These are phyloP conservation scores for Anastrepha ludens DNA, from an alignment of 1,140 invertebrate genomes.

Conservation along the genomic window DNA sequence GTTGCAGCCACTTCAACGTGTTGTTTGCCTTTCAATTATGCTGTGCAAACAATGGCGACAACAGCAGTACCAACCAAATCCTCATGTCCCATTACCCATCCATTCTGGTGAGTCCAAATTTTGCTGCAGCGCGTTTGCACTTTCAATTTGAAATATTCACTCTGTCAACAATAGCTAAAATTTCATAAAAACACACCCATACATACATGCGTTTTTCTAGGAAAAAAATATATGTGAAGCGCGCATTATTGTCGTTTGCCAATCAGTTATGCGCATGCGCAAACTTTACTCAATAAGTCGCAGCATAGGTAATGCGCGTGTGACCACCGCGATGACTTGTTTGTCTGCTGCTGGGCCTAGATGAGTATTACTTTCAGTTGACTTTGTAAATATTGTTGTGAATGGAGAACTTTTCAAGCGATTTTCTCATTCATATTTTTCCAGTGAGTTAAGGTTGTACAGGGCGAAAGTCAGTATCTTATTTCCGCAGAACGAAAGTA, in stretches of 20 bases:
- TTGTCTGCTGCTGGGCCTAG: too few species aligned
- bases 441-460: too few species aligned
- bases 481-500: too few species aligned
- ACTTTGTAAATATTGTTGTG: too few species aligned
- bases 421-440: too few species aligned
- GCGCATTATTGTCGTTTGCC: not conserved
- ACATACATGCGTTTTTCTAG: not conserved
- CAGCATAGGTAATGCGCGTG: not conserved
- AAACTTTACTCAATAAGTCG: not conserved
- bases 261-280: not conserved
- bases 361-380: too few species aligned
- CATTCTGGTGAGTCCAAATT: not conserved
- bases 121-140: not conserved
- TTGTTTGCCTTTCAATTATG: slow-evolving; percentile 52
- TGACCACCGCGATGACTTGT: too few species aligned
- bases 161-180: not conserved
- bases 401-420: too few species aligned
- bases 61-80: not conserved
- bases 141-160: slow-evolving; percentile 41
- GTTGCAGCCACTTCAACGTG: slow-evolving; percentile 40
- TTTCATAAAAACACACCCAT: not conserved
- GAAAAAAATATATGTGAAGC: not conserved
- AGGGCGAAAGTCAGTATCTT: too few species aligned
- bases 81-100: not conserved
- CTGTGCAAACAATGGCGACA: not conserved